Evolutionary conservation across 2,888 invertebrate species (phyloP).

Genomic region (Graphium colonna): DNA sequence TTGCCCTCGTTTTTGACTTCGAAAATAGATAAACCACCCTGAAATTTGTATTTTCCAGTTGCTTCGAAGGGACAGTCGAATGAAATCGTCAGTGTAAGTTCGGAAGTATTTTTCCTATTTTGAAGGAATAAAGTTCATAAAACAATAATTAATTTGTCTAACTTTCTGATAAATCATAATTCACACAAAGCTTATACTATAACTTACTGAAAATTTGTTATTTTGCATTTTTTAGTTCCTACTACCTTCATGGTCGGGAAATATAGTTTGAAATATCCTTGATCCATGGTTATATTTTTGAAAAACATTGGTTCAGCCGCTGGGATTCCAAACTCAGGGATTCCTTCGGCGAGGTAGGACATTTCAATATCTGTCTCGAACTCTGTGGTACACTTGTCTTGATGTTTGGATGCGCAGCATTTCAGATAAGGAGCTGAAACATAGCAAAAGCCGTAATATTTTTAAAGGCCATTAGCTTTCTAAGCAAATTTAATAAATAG

Average conservation of each 20-base stretch:
- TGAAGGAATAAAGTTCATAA: constrained; percentile 9
- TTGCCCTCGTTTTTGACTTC: constrained; percentile 9
- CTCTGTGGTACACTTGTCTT: neutral
- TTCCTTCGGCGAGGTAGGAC: constrained; percentile 1
- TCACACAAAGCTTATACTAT: too few species aligned
- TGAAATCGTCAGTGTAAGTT: constrained; percentile 3
- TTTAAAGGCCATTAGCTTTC: too few species aligned
- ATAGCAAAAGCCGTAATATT: too few species aligned
- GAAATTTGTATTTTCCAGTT: constrained; percentile 8
- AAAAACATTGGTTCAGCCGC: constrained; percentile 1
- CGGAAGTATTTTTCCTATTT: neutral
- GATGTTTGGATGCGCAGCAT: too few species aligned
- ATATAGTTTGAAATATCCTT: constrained; percentile 1
- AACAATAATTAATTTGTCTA: neutral
- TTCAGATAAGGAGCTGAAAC: too few species aligned
- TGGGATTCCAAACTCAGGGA: constrained; percentile 3
- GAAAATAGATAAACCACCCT: constrained; percentile 3
- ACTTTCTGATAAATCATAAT: neutral
- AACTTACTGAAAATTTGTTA: constrained; percentile 2
- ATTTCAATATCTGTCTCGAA: neutral
- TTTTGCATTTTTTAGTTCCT: neutral
- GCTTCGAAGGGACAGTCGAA: constrained; percentile 6
- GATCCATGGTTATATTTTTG: constrained; percentile 1
- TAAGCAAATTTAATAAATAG: too few species aligned
- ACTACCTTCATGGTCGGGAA: neutral